Evolutionary conservation across 1,140 invertebrate species (phyloP).

Genomic region (Caenorhabditis inopinata): DNA sequence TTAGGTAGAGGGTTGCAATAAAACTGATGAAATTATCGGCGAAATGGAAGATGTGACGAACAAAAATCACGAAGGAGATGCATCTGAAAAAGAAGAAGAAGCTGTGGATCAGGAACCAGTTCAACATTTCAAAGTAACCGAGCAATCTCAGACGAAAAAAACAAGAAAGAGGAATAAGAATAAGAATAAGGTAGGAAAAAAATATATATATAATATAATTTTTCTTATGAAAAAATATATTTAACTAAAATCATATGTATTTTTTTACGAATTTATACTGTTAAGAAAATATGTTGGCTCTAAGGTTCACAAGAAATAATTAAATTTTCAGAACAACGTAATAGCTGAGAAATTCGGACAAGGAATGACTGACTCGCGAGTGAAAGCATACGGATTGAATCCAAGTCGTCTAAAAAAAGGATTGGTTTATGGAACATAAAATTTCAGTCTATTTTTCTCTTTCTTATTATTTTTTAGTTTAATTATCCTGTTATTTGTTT

Average conservation of each 20-base stretch:
- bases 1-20: no score
- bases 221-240: no score
- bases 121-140: no score
- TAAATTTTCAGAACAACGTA: slow-evolving; percentile 11
- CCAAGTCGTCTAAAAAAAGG: slow-evolving; percentile 77
- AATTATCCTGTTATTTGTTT: slow-evolving; percentile 30
- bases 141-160: slow-evolving; percentile 51
- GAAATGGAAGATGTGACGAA: slow-evolving; percentile 21
- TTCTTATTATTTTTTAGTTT: not conserved
- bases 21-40: not conserved
- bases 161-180: slow-evolving; percentile 52
- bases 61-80: not conserved
- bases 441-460: not conserved
- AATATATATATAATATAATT: no score
- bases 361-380: slow-evolving; percentile 74
- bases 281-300: no score
- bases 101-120: slow-evolving; percentile 42
- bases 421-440: slow-evolving; percentile 25
- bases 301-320: no score
- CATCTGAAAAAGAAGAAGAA: slow-evolving; percentile 38
- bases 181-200: slow-evolving; percentile 37
- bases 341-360: slow-evolving; percentile 1
- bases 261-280: no score
- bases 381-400: slow-evolving; percentile 86
- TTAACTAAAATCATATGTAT: no score